Evolutionary conservation across 2,888 invertebrate genomes (phyloP).

Genomic region (Harmothoe impar): DNA sequence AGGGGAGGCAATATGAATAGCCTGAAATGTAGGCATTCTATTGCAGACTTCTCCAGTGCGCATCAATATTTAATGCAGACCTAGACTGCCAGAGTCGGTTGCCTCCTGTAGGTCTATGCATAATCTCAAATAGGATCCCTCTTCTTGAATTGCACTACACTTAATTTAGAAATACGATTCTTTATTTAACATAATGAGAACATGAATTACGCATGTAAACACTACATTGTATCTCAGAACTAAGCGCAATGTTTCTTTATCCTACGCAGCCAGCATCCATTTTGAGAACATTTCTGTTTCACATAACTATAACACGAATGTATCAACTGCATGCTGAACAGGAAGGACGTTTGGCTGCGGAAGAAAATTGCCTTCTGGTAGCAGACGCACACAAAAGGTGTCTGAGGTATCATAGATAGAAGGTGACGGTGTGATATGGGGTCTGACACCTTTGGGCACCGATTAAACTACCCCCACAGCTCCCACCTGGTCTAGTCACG

Average conservation of each 20-base stretch:
- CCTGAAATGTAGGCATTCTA: background rate
- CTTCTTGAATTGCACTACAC: too few species aligned
- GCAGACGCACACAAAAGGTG: background rate
- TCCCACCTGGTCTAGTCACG: background rate
- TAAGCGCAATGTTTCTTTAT: too few species aligned
- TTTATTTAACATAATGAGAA: too few species aligned
- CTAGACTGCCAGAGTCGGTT: background rate
- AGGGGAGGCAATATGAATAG: background rate
- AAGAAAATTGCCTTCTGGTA: background rate
- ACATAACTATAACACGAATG: too few species aligned
- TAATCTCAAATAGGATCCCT: background rate
- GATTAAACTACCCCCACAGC: background rate
- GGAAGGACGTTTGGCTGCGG: background rate
- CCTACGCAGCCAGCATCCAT: too few species aligned
- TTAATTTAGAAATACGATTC: too few species aligned
- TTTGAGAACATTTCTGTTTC: too few species aligned
- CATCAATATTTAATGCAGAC: too few species aligned
- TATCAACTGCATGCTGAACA: too few species aligned
- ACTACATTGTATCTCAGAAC: too few species aligned
- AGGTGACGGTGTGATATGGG: conserved; percentile 3
- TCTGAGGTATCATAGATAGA: background rate
- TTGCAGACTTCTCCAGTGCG: background rate
- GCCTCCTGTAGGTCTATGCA: background rate
- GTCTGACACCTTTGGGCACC: background rate
- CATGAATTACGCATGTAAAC: too few species aligned